Base-by-base conservation (phyloP, 2,113 vertebrate species). In the Myiagra hebetior region DNA sequence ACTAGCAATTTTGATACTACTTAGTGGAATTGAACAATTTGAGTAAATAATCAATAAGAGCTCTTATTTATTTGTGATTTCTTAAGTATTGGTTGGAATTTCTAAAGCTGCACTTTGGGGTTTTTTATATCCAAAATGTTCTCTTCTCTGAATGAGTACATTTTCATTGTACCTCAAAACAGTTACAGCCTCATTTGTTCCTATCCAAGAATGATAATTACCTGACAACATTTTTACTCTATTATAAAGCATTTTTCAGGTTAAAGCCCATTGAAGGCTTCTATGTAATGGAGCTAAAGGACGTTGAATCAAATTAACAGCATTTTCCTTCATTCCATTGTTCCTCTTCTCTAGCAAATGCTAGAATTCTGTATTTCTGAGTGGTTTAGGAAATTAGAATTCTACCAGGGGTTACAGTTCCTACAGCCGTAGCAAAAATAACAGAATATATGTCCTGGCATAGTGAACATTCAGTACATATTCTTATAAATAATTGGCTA, bases 1-100 rank as follows among this genome's bases (percentile, higher is more conserved):
- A 23, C 13, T 44, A 59, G 13, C 26, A 10, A 30, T 91, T 93
- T 89, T 50, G 31, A 79, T 89, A 73, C 5, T 18, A 72, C 42
- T 64, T 79, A n/a, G 22, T 84, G 47, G 19, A 86, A 69, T 28
- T 75, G 33, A 93, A 73, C 14, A 60, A 55, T 80, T 83, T 47
- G 9, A 78, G 26, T 41, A 87, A 85, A 13, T 18, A 96, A 93
- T 88, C 56, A 85, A 41, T 79, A 91, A 39, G 6, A 63, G 3
- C 8, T 13, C n/a, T 73, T 56, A 93, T 85, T 87, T 89, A 69
- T 94, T 82, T 94, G 26, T 8, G 13, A 87, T 94, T 97, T 97
- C 62, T 95, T 91, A 89, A 97, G 41, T 74, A 63, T 60, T 79
- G 20, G 31, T 77, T 72, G 42, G 33, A 74, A 74, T 56, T 94